Base-by-base conservation (phyloP, 2,888 invertebrate genomes). In the Drosophila neonasuta region DNA sequence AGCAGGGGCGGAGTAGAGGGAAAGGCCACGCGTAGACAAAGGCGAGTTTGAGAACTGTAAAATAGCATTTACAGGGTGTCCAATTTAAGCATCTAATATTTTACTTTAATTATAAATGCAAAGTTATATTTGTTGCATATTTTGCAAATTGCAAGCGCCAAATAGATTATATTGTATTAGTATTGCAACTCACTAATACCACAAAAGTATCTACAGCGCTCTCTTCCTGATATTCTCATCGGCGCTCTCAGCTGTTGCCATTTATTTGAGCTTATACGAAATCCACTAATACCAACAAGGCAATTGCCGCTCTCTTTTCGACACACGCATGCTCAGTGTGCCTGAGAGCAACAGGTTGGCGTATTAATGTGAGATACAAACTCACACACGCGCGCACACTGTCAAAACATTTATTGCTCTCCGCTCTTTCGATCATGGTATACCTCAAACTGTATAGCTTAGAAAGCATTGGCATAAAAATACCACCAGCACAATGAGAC, bases 21-120 rank as follows among this genome's bases (percentile, higher is more conserved):
- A 24, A 39, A 15, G 42, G 34, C 39, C 41, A 34, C 45, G 41
- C 15, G 44, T 17, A 24, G 29, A 51, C 15, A 10, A 15, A 13
- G 15, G 17, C 36, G 3, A 20, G 46, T 41, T 10, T 39, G 15
- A 0, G 6, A 29, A 48, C 15, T 32, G 3, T 32, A 3, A 48
- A 30, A 11, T 59, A 34, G 9, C 30, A 11, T 7, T 13, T 56
- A 62, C 42, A 62, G 62, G 62, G 62, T 56, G 56, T 29, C 49
- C 17, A n/a, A 10, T 10, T 5, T 48, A 9, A n/a, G 15, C 11
- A 9, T 1, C 3, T 20, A 9, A 9, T 11, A 29, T 24, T 3
- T n/a, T 30, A 41, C 7, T 41, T 4, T 8, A 15, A 6, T 11
- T 36, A 36, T 8, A 2, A 8, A 41, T 24, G 24, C 13, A 41